Conservation (phyloP, 2,888 invertebrate genomes). For the Linhomoeus sp. region DNA sequence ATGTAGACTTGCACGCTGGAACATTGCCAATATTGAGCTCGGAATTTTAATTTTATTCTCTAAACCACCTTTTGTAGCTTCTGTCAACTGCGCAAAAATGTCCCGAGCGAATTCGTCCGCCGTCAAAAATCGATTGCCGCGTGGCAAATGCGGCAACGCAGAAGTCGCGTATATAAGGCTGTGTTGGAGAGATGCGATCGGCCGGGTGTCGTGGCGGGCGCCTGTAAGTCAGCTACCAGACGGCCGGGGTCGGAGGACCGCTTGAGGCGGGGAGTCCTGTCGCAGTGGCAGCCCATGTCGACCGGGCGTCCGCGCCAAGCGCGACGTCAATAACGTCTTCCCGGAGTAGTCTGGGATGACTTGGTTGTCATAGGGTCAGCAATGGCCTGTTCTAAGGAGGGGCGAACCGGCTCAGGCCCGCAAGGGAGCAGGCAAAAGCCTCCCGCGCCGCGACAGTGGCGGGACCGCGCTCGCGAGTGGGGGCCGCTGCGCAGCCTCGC, state of each 20-base stretch:
- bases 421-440: constrained; percentile 97
- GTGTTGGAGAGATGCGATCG: too few relatives aligned
- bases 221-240: constrained; percentile 95
- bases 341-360: constrained; percentile 55
- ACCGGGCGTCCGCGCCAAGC: constrained; percentile 78
- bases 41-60: too few relatives aligned
- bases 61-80: too few relatives aligned
- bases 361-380: constrained; percentile 47
- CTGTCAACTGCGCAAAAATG: too few relatives aligned
- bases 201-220: constrained; percentile 84
- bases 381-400: constrained; percentile 50
- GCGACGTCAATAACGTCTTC: constrained; percentile 83
- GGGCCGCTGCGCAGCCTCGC: constrained; percentile 52
- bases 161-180: too few relatives aligned
- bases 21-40: too few relatives aligned
- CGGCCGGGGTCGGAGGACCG: constrained; percentile 72
- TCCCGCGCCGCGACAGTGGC: constrained; percentile 91
- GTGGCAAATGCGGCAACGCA: too few relatives aligned
- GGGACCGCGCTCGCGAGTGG: constrained; percentile 94
- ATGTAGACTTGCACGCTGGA: too few relatives aligned
- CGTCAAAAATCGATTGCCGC: too few relatives aligned
- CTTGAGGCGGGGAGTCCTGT: constrained; percentile 68
- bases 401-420: constrained; percentile 96
- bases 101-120: too few relatives aligned
- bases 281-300: constrained; percentile 48